Evolutionary conservation across 2,113 vertebrate genomes (phyloP), one percentile per base, ranked within the genome.

Genomic region (Oenanthe oenanthe): DNA sequence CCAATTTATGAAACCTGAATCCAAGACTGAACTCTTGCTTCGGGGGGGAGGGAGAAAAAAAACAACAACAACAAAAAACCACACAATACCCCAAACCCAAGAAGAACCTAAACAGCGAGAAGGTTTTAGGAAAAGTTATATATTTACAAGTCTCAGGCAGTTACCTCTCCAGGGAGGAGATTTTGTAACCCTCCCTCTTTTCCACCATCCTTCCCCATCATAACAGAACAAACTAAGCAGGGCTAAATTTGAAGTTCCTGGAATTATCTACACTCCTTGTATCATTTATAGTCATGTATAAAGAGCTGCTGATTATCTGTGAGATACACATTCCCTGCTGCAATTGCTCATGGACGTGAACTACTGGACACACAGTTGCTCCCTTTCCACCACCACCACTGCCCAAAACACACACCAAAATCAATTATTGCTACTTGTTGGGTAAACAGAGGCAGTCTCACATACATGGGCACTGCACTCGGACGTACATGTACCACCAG

Each of bases 91-190:
- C 54, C 67, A 86, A 73, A 85, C 16, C 62, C n/a, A 91, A 73
- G 45, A 79, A 79, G 54, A 34, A 58, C 56, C 40, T 94, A 12
- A 76, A 61, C 43, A 77, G 54, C 24, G 32, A 94, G 67, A 68
- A 40, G 71, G 28, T 83, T 93, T 92, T 84, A 92, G 57, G 83
- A 94, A 96, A 97, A 97, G 95, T 97, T 97, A 73, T 36, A 81
- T 84, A 90, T 94, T 89, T 75, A 68, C 57, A 80, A 95, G 93
- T 82, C 77, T 96, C 88, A 83, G 63, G 61, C 81, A 83, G 85
- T 96, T 90, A 81, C 67, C 93, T 95, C 95, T 93, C 92, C 71
- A 92, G 70, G 51, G 62, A 94, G 90, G 57, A 92, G 89, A 92
- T 96, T 95, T 96, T 93, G 73, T 74, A 91, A 90, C 50, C 71